Base-by-base conservation (phyloP, 2,797 vertebrate genomes). In the Hirundo rustica region DNA sequence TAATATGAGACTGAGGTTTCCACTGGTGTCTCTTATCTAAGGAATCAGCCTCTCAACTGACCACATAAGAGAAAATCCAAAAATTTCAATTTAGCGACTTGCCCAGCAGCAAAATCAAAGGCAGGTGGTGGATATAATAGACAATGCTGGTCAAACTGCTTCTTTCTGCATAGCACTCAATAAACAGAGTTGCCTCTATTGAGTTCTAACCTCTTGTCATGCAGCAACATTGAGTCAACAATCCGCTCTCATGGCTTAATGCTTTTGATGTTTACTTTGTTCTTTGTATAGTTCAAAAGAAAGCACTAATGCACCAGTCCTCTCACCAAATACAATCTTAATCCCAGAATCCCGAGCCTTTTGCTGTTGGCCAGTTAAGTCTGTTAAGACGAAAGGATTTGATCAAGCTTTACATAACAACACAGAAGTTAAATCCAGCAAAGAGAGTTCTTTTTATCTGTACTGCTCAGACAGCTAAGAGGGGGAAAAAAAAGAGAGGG, bases 281-380 rank as follows among this genome's bases (percentile, higher is more conserved):
- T 98, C 97, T 97, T 95, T 88, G 95, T 95, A 71, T 86, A 96
- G 96, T 98, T 98, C 97, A 98, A 98, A 98, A 98, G 97, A 93
- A 96, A 95, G 95, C 97, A 97, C 77, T 77, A 82, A 87, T 96
- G 97, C 96, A 93, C 87, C 94, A 94, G 95, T 94, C 96, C 96
- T 92, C 68, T 97, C 93, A 95, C 97, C 81, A 85, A 97, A 96
- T 96, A 97, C 94, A 91, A 95, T 97, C 97, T 97, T 98, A 97
- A 98, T 98, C 98, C 97, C 96, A 96, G 96, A 96, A 94, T 96
- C 95, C 96, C 77, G 18, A 68, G 85, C 73, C 96, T 95, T 97
- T 97, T 97, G 96, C 98, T 98, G 97, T 97, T 97, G 98, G 97
- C 97, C 96, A 95, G 97, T 98, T 97, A 98, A 97, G 97, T 97